Evolutionary conservation across 2,113 vertebrate species (phyloP).

Genomic region (Zingel zingel): DNA sequence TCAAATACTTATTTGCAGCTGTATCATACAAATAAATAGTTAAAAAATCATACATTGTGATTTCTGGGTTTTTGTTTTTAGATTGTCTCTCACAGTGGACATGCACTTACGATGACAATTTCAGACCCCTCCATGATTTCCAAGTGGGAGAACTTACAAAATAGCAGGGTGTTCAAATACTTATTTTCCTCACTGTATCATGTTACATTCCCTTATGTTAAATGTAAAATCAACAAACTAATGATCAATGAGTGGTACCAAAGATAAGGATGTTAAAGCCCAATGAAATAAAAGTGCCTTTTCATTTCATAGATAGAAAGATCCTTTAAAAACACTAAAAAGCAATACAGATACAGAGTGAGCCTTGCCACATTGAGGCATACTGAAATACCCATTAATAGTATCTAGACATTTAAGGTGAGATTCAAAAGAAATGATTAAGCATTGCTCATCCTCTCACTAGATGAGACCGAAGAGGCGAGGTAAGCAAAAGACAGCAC

Average conservation of each 20-base stretch:
- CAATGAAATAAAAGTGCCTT: not conserved
- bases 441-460: slow-evolving; percentile 28
- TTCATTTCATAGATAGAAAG: slow-evolving; percentile 5
- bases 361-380: not conserved
- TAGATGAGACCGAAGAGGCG: slow-evolving; percentile 23
- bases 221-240: not conserved
- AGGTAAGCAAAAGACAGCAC: slow-evolving; percentile 43
- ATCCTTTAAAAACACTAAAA: not conserved
- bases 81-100: no score
- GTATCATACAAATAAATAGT: no score
- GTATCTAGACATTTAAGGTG: slow-evolving; percentile 19
- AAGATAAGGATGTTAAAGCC: not conserved
- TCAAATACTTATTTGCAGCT: no score
- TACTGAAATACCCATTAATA: slow-evolving; percentile 17
- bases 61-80: no score
- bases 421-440: slow-evolving; percentile 31
- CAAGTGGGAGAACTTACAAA: no score
- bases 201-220: not conserved
- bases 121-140: no score
- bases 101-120: no score
- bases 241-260: not conserved
- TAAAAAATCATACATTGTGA: no score
- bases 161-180: no score
- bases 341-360: not conserved
- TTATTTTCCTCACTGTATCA: no score